A percentile compares a stretch with the other conserved stretches of the same genome.
phyloP scores from a whole-genome alignment of 2,113 vertebrate genomes.

The Passer domesticus region DNA sequence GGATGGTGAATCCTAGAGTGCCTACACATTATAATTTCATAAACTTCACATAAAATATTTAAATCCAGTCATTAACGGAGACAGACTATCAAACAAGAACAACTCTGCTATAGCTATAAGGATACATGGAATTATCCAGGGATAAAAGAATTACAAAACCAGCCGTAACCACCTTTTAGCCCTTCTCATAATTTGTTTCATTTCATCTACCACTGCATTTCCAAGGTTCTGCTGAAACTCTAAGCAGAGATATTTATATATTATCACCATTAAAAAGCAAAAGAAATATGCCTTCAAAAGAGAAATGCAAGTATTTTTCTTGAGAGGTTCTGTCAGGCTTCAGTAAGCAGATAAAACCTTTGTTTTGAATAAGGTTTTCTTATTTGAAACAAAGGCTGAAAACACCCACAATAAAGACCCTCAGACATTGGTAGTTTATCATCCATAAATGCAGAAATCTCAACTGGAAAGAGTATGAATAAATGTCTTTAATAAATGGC shows the following conservation, averaged over 20 bases:
- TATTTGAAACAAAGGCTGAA: neutral
- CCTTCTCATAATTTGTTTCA: neutral
- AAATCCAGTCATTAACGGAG: neutral
- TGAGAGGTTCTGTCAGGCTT: neutral
- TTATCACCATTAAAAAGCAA: neutral
- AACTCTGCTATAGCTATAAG: neutral
- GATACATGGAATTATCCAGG: neutral
- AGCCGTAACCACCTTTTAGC: neutral
- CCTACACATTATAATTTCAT: slow-evolving; percentile 7
- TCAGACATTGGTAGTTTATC: neutral
- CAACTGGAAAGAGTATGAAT: neutral
- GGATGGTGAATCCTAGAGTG: neutral
- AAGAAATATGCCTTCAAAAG: neutral
- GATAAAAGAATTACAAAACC: neutral
- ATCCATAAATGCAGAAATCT: neutral
- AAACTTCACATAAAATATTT: slow-evolving; percentile 14
- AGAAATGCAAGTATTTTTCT: neutral
- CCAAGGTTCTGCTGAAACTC: neutral
- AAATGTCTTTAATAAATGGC: neutral
- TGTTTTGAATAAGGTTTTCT: neutral
- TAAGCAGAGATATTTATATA: neutral
- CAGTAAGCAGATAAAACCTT: neutral
- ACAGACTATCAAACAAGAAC: neutral
- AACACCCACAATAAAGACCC: neutral
- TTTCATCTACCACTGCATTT: neutral